Conservation (phyloP, 2,888 invertebrate genomes). For the Agrochola lota region DNA sequence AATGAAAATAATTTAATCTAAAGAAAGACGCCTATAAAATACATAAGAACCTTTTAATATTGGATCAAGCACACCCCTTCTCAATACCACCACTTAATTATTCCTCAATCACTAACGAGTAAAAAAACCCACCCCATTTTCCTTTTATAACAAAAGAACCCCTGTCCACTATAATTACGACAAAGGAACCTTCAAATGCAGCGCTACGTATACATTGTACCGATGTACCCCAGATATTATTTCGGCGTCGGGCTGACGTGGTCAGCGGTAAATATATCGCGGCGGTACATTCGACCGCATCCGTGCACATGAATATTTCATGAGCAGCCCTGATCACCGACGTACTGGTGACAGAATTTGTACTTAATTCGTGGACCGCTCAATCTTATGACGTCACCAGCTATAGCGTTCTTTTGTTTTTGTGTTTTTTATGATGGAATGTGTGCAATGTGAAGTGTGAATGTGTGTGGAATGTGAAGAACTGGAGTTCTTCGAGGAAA, state of each 20-base stretch:
- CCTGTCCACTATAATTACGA: constrained; percentile 54
- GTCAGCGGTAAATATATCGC: constrained; percentile 83
- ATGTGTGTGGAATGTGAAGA: too few species aligned
- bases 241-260: constrained; percentile 73
- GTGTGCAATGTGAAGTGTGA: too few species aligned
- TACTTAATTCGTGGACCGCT: constrained; percentile 79
- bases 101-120: constrained; percentile 45
- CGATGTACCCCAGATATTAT: constrained; percentile 72
- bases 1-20: too few species aligned
- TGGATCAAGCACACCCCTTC: constrained; percentile 25
- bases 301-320: constrained; percentile 84
- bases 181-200: constrained; percentile 64
- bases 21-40: background rate
- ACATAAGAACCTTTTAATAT: constrained; percentile 12
- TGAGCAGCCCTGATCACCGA: constrained; percentile 79
- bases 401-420: constrained; percentile 67
- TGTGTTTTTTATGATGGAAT: constrained; percentile 59
- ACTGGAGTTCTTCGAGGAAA: constrained; percentile 28
- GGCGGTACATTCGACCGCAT: constrained; percentile 71
- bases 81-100: constrained; percentile 49
- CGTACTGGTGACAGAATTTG: constrained; percentile 73
- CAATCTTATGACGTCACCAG: constrained; percentile 73
- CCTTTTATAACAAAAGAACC: constrained; percentile 38
- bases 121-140: constrained; percentile 47
- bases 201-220: constrained; percentile 41